A percentile compares a stretch with the other conserved stretches of the same genome.
These are phyloP conservation scores for Zosterops lateralis DNA, from an alignment of 2,113 vertebrate genomes.

Conservation along the genomic window DNA sequence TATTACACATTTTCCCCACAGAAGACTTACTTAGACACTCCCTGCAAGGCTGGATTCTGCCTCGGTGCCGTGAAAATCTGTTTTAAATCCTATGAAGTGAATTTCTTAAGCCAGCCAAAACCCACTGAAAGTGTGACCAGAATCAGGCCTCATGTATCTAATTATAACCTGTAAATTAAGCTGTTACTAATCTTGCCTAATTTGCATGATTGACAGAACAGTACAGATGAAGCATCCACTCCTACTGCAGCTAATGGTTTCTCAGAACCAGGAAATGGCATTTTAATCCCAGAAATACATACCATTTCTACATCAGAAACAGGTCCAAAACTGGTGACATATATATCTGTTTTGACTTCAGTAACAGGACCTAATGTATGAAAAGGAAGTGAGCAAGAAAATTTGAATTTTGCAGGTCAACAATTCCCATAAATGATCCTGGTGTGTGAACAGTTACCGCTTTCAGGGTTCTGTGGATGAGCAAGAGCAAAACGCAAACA, in stretches of 20 bases:
- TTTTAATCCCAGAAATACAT: slow-evolving; percentile 67
- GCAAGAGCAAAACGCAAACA: slow-evolving; percentile 45
- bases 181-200: slow-evolving; percentile 51
- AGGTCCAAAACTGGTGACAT: slow-evolving; percentile 96
- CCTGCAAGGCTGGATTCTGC: neutral
- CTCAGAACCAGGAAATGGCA: slow-evolving; percentile 53
- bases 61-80: neutral
- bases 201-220: slow-evolving; percentile 54
- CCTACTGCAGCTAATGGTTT: slow-evolving; percentile 31
- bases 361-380: slow-evolving; percentile 87
- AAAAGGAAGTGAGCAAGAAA: slow-evolving; percentile 74
- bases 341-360: slow-evolving; percentile 97
- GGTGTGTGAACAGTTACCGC: neutral
- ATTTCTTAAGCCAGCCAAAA: slow-evolving; percentile 41
- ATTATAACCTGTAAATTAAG: slow-evolving; percentile 67
- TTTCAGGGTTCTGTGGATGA: slow-evolving; percentile 27
- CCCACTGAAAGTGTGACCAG: slow-evolving; percentile 14
- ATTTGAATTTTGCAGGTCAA: slow-evolving; percentile 66
- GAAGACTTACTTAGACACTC: neutral
- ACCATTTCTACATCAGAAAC: slow-evolving; percentile 99
- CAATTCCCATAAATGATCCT: slow-evolving; percentile 25
- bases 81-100: neutral
- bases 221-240: slow-evolving; percentile 54
- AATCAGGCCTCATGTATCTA: slow-evolving; percentile 51
- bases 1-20: neutral